Conservation (phyloP, 1,140 invertebrate species). For the Drosophila kohkoa region DNA sequence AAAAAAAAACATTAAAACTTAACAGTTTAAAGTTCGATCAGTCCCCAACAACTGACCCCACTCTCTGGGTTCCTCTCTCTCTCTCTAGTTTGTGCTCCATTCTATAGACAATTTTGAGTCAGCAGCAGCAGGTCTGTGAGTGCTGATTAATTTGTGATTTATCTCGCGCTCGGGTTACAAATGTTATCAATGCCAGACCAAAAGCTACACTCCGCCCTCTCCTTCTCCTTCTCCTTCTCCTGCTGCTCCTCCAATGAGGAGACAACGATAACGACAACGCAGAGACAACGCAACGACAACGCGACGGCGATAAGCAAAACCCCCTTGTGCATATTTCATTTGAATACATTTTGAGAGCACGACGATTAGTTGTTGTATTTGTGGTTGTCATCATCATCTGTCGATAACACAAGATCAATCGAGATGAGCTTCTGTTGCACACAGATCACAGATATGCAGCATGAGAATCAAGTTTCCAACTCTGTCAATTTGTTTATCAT, state of each 20-base stretch:
- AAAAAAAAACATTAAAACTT: too few species aligned
- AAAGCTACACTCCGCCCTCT: slow-evolving; percentile 40
- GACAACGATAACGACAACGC: slow-evolving; percentile 12
- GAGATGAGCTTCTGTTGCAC: not conserved
- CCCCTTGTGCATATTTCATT: slow-evolving; percentile 46
- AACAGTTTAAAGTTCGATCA: not conserved
- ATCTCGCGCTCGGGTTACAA: slow-evolving; percentile 69
- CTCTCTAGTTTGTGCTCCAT: not conserved
- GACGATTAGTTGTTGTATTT: slow-evolving; percentile 1
- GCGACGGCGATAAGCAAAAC: slow-evolving; percentile 51
- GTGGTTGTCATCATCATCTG: not conserved
- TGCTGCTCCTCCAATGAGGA: not conserved
- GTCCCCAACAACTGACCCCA: slow-evolving; percentile 2
- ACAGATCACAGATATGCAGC: not conserved
- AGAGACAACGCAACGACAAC: slow-evolving; percentile 1
- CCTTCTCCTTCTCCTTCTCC: not conserved
- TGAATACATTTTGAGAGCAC: slow-evolving; percentile 13
- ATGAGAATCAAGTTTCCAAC: not conserved
- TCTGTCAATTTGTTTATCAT: slow-evolving; percentile 8
- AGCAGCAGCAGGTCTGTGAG: slow-evolving; percentile 43
- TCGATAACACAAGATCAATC: slow-evolving; percentile 9
- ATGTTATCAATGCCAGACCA: slow-evolving; percentile 70
- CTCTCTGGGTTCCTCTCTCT: not conserved
- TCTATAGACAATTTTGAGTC: slow-evolving; percentile 37
- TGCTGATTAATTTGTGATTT: slow-evolving; percentile 71